Evolutionary conservation across 2,888 invertebrate species (phyloP).

Genomic region (Spatulosminthurus flaviceps): DNA sequence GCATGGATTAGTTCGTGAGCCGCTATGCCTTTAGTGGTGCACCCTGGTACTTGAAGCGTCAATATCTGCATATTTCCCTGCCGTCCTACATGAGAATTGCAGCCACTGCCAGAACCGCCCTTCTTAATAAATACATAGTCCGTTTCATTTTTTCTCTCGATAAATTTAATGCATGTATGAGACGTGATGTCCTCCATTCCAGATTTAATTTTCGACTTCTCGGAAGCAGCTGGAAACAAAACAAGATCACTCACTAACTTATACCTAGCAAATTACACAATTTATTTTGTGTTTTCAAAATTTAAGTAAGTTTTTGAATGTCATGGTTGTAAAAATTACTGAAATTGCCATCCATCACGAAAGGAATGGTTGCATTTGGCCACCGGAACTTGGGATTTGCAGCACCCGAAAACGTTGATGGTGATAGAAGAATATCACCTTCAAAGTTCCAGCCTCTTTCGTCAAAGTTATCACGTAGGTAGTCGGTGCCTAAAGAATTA

Average conservation of each 20-base stretch:
- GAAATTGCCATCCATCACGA: constrained; percentile 68
- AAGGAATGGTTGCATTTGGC: constrained; percentile 69
- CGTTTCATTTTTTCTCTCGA: constrained; percentile 39
- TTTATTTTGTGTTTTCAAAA: too few species aligned
- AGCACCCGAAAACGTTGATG: constrained; percentile 67
- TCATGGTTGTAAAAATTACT: too few species aligned
- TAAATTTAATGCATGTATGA: constrained; percentile 68
- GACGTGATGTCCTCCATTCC: constrained; percentile 68
- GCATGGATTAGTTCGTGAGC: constrained; percentile 54
- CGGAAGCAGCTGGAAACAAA: constrained; percentile 68
- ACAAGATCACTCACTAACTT: too few species aligned
- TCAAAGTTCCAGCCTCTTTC: constrained; percentile 69
- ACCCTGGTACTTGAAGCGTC: constrained; percentile 44
- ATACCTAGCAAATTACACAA: too few species aligned
- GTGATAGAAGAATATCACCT: constrained; percentile 68
- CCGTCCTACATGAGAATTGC: constrained; percentile 69
- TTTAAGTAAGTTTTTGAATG: too few species aligned
- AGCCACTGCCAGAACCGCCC: constrained; percentile 65
- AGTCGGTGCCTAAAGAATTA: neutral
- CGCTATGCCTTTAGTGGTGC: constrained; percentile 38
- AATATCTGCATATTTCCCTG: constrained; percentile 66
- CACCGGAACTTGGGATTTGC: constrained; percentile 67
- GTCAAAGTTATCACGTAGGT: constrained; percentile 66
- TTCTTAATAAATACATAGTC: constrained; percentile 56
- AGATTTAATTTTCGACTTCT: constrained; percentile 67